These are phyloP conservation scores for Leptinotarsa texana DNA, from an alignment of 1,140 invertebrate species.

Conservation along the genomic window DNA sequence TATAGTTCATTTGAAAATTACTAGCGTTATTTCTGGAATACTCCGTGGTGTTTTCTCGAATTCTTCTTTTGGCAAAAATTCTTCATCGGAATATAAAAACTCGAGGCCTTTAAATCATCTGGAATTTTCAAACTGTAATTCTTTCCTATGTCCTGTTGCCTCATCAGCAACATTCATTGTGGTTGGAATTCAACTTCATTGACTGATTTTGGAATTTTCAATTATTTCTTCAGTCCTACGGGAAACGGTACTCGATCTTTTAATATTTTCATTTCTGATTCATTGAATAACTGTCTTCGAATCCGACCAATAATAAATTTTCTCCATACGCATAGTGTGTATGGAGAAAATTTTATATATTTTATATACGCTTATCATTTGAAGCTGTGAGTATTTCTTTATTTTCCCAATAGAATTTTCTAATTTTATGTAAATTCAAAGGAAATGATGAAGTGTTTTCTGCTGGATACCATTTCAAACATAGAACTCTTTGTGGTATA, in stretches of 20 bases:
- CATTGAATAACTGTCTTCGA: background rate
- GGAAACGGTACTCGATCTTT: background rate
- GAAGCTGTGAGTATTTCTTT: too few relatives aligned
- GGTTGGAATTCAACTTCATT: background rate
- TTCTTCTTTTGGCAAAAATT: background rate
- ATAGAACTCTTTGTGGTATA: too few relatives aligned
- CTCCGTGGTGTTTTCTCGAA: background rate
- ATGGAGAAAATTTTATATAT: too few relatives aligned
- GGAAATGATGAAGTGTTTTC: too few relatives aligned
- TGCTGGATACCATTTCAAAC: too few relatives aligned
- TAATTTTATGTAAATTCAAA: too few relatives aligned
- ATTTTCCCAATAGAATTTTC: too few relatives aligned
- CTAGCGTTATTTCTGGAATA: background rate
- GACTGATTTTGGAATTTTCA: background rate
- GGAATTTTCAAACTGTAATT: background rate
- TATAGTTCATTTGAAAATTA: background rate
- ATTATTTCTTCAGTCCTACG: background rate
- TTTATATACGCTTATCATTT: too few relatives aligned
- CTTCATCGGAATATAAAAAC: background rate
- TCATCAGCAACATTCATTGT: background rate
- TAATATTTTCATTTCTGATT: background rate
- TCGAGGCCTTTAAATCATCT: background rate
- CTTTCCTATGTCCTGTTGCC: background rate
- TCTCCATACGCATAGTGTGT: background rate
- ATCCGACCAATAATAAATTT: background rate